Conservation (phyloP, 2,888 invertebrate genomes). For the Salpingus planirostris region DNA sequence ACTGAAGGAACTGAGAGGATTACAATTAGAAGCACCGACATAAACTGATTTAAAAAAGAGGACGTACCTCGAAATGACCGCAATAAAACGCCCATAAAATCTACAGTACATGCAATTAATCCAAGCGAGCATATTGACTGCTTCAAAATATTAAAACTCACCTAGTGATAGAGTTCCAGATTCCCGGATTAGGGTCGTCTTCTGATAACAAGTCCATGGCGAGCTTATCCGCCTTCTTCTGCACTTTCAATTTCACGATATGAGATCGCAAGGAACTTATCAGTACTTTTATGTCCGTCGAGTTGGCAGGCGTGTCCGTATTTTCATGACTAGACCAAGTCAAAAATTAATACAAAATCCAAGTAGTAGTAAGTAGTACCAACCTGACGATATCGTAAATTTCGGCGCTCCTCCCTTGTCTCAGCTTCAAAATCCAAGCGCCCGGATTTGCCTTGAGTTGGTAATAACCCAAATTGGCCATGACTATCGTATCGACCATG, state of each 20-base stretch:
- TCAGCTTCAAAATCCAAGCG: constrained; percentile 80
- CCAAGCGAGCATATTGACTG: too few relatives aligned
- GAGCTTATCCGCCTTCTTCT: constrained; percentile 83
- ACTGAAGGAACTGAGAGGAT: constrained; percentile 50
- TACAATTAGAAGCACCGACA: neutral
- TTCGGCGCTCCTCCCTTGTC: constrained; percentile 90
- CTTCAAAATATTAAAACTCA: constrained; percentile 32
- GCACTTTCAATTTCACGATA: constrained; percentile 83
- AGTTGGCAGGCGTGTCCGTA: constrained; percentile 62
- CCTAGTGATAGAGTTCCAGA: constrained; percentile 95
- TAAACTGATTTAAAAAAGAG: too few relatives aligned
- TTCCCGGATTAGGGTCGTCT: constrained; percentile 62
- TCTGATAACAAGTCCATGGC: constrained; percentile 80
- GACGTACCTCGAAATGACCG: constrained; percentile 3
- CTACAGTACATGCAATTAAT: too few relatives aligned
- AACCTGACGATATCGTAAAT: constrained; percentile 85
- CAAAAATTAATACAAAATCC: neutral
- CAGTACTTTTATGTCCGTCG: constrained; percentile 65
- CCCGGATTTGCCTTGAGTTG: constrained; percentile 97
- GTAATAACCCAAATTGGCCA: constrained; percentile 99
- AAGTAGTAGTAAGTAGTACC: constrained; percentile 11
- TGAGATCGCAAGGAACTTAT: constrained; percentile 80
- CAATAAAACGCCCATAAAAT: constrained; percentile 13
- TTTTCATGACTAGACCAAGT: constrained; percentile 56
- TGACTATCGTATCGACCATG: constrained; percentile 95